Evolutionary conservation across 2,113 vertebrate genomes (phyloP), one percentile per base, ranked within the genome.

Genomic region (Toxotes chatareus): DNA sequence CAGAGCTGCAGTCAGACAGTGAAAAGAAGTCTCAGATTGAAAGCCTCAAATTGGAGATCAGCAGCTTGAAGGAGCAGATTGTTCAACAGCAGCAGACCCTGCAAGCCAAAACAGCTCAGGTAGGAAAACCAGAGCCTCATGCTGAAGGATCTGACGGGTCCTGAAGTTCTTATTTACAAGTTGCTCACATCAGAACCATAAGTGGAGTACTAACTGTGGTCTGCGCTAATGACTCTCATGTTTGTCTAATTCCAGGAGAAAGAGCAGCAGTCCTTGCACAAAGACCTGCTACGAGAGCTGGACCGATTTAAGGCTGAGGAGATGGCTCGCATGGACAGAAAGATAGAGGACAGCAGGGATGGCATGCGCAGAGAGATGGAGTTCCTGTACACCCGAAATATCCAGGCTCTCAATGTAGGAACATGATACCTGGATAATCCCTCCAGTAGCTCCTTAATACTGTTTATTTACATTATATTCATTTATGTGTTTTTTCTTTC

Each of bases 361-460:
- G 96, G 96, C 93, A 97, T 97, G 66, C 96, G 96, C 87, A 96
- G 94, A 79, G 97, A 98, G 74, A 96, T 98, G 89, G 96, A 97
- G 65, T 95, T 96, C 47, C 88, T 98, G 21, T 95, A 96, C 81
- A 94, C 92, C 36, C 96, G 95, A 83, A 97, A 97, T 73, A 80
- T 92, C 38, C 90, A 93, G 23, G 86, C 85, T 61, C 73, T 90
- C 7, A 92, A 76, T 32, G 92, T 91, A 91, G 0, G 69, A 16
- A 56, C 55, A 42, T 0, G 12, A 72, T 32, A 19, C 47, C 19
- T 6, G 1, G 10, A 61, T 32, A 3, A 46, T 42, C 0, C 32
- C 5, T 36, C 56, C n/a, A 34, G 34, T 10, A 32, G 36, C 17
- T 17, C 36, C 21, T 57, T 32, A 1, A 36, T 32, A 5, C 8